Conservation (phyloP, 2,113 vertebrate species). For the Python bivittatus region DNA sequence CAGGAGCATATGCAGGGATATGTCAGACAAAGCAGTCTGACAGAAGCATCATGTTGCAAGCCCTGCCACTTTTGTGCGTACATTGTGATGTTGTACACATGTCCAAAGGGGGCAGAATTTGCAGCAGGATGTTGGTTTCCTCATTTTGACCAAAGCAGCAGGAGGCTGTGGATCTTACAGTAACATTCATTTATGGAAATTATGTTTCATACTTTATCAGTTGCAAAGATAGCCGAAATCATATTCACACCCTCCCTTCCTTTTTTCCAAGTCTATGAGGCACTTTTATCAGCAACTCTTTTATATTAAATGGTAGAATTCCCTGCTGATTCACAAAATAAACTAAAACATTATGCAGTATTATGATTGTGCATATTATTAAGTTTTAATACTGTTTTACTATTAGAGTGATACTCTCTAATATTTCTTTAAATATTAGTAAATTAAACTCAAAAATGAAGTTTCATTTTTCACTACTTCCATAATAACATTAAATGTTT, state of each 20-base stretch:
- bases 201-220: neutral
- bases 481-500: slow-evolving; percentile 18
- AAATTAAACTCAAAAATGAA: slow-evolving; percentile 1
- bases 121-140: neutral
- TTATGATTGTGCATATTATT: neutral
- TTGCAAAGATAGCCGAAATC: slow-evolving; percentile 29
- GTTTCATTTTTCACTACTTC: slow-evolving; percentile 19
- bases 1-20: neutral
- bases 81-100: neutral
- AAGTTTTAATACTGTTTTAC: neutral
- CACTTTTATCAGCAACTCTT: neutral
- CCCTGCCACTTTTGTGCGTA: neutral
- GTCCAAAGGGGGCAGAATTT: neutral
- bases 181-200: neutral
- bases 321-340: neutral
- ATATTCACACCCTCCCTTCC: neutral
- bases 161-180: neutral
- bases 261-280: slow-evolving; percentile 10
- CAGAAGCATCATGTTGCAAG: neutral
- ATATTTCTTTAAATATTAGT: neutral
- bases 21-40: neutral
- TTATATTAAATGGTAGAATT: slow-evolving; percentile 1
- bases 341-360: neutral
- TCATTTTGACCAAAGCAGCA: neutral
- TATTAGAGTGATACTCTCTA: slow-evolving; percentile 23